Evolutionary conservation across 2,113 vertebrate species (phyloP).

Genomic region (Pelecanus crispus): DNA sequence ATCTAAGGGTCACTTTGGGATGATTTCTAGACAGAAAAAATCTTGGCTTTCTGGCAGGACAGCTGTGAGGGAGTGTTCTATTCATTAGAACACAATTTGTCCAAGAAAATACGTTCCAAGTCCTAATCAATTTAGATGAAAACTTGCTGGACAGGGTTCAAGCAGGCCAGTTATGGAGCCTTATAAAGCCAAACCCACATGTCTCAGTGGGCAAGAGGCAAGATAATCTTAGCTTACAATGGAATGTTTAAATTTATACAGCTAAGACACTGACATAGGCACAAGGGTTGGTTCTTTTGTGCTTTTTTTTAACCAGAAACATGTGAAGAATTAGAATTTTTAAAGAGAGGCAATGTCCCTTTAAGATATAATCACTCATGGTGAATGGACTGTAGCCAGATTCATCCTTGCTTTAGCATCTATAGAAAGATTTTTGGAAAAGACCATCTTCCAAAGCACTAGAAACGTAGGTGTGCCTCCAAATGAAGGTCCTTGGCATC

Average conservation of each 20-base stretch:
- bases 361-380: constrained; percentile 18
- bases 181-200: constrained; percentile 65
- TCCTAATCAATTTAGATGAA: constrained; percentile 72
- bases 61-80: constrained; percentile 69
- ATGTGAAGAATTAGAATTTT: constrained; percentile 28
- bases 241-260: constrained; percentile 64
- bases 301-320: constrained; percentile 15
- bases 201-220: constrained; percentile 60
- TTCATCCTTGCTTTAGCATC: neutral
- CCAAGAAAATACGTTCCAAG: constrained; percentile 68
- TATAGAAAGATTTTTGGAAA: constrained; percentile 27
- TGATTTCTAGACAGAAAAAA: constrained; percentile 69
- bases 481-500: constrained; percentile 1
- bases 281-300: neutral
- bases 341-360: neutral
- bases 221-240: constrained; percentile 68
- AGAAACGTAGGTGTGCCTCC: neutral
- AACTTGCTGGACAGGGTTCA: constrained; percentile 63
- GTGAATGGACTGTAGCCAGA: constrained; percentile 19
- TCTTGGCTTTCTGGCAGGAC: constrained; percentile 68
- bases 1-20: constrained; percentile 71
- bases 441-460: neutral
- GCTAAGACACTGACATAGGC: constrained; percentile 52
- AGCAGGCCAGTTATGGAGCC: constrained; percentile 52
- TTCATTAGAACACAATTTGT: constrained; percentile 72